Base-by-base conservation (phyloP, 1,140 invertebrate genomes). In the Atopsyche davidsoni region DNA sequence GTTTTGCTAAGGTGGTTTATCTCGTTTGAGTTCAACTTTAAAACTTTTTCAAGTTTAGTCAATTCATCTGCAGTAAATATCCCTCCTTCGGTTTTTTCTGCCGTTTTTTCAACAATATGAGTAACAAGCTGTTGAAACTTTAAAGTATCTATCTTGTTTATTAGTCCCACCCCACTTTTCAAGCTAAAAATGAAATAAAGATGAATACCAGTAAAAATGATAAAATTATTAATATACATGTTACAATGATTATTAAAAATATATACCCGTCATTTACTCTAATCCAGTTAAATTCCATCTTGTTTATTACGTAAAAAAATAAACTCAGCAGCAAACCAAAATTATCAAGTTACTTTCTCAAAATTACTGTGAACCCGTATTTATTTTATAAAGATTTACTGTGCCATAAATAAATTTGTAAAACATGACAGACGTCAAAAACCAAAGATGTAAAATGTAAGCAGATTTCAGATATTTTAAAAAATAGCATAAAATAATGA, bases 61-160 rank as follows among this genome's bases (percentile, higher is more conserved):
- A 47, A n/a, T 54, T 58, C 53, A 40, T 58, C 53, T 10, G 45
- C 14, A 10, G 53, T 52, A 19, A 58, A 58, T 11, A 55, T 36
- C 28, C 41, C 43, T 14, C 28, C 34, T 18, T 58, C 49, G 3
- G 56, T 18, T 25, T 43, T 51, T 17, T 24, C 40, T 6, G 31
- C 22, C 11, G 35, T 46, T 14, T 35, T 40, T 19, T 44, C 28
- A 25, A 49, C 36, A 19, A 58, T 58, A 19, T 58, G 53, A 16
- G 40, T 28, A 13, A 58, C 36, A 4, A 58, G 47, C 28, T 55
- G 46, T 18, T 49, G 19, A 31, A 58, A 58, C 28, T 55, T 55
- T 17, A 34, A 19, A 16, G 43, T 41, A 28, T 58, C 57, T 16
- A 55, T 39, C 9, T 45, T 13, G 31, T 58, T 51, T 4, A 58